phyloP scores from a whole-genome alignment of 2,113 vertebrate species.

The Carassius gibelio region DNA sequence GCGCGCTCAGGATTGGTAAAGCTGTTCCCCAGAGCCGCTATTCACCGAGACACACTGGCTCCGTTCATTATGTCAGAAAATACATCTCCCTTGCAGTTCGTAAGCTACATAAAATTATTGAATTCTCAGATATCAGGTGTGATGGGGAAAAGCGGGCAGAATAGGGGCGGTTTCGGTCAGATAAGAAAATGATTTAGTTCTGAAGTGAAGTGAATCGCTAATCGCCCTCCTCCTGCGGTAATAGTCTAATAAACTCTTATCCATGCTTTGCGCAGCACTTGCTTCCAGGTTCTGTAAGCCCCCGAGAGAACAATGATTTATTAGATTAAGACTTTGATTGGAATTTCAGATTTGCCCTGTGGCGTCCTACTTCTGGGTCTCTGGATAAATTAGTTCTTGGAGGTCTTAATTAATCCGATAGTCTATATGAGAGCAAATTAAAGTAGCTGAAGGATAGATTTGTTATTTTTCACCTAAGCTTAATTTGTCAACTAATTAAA shows the following conservation, averaged over 20 bases:
- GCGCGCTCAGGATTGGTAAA: conserved; percentile 37
- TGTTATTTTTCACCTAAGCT: neutral
- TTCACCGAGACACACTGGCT: conserved; percentile 49
- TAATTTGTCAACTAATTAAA: neutral
- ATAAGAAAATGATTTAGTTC: conserved; percentile 34
- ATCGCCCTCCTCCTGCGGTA: conserved; percentile 45
- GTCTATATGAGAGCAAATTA: neutral
- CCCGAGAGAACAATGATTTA: neutral
- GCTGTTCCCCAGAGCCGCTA: conserved; percentile 36
- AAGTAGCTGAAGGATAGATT: neutral
- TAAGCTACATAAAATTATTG: conserved; percentile 52
- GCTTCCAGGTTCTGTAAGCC: neutral
- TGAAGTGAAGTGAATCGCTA: conserved; percentile 9
- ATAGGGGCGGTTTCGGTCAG: conserved; percentile 42
- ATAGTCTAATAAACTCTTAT: neutral
- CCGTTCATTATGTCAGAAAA: conserved; percentile 50
- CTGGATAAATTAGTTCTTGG: neutral
- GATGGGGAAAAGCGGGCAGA: conserved; percentile 33
- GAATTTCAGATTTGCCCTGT: neutral
- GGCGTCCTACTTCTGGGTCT: neutral
- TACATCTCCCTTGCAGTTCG: conserved; percentile 40
- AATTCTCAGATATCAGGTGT: conserved; percentile 49
- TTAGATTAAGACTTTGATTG: conserved; percentile 2
- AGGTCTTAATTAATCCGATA: conserved; percentile 2
- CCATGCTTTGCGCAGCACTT: neutral